Percentiles rank a stretch among this genome's conserved stretches.
Evolutionary conservation across 1,140 invertebrate species (phyloP).

Genomic region (Formica exsecta): DNA sequence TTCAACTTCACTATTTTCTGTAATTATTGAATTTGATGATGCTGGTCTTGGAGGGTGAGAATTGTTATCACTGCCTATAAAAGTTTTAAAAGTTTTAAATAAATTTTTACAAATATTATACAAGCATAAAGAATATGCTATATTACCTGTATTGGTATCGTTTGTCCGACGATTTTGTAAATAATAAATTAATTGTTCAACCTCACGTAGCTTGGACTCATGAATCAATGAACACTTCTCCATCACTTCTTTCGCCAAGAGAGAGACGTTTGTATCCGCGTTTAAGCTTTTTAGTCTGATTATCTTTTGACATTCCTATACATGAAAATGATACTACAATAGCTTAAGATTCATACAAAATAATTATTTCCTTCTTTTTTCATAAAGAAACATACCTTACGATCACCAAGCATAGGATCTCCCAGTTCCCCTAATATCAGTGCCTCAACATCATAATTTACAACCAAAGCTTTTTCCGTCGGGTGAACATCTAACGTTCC

Average conservation of each 20-base stretch:
- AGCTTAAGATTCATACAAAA: not conserved
- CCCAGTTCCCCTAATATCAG: constrained; percentile 94
- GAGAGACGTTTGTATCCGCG: constrained; percentile 92
- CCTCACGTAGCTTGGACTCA: constrained; percentile 93
- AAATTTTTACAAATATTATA: not conserved
- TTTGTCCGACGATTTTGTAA: constrained; percentile 93
- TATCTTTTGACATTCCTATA: constrained; percentile 90
- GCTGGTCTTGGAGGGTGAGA: constrained; percentile 79
- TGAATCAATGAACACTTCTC: constrained; percentile 96
- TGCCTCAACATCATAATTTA: constrained; percentile 96
- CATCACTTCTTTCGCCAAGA: constrained; percentile 94
- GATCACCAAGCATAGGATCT: constrained; percentile 94
- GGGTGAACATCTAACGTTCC: constrained; percentile 96
- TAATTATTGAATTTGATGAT: constrained; percentile 81
- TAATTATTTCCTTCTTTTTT: not conserved
- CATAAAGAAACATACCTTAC: constrained; percentile 88
- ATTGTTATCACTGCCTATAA: constrained; percentile 76
- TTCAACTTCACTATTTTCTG: constrained; percentile 82
- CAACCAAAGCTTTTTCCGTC: constrained; percentile 95
- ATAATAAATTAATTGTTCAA: constrained; percentile 97
- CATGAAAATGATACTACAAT: not conserved
- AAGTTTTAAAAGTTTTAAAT: constrained; percentile 27
- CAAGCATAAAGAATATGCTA: constrained; percentile 8
- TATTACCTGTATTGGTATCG: constrained; percentile 75
- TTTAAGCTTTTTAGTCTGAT: constrained; percentile 95